Percentiles rank a stretch among this genome's conserved stretches.
phyloP scores from a whole-genome alignment of 2,113 vertebrate species.

The Lota lota region DNA sequence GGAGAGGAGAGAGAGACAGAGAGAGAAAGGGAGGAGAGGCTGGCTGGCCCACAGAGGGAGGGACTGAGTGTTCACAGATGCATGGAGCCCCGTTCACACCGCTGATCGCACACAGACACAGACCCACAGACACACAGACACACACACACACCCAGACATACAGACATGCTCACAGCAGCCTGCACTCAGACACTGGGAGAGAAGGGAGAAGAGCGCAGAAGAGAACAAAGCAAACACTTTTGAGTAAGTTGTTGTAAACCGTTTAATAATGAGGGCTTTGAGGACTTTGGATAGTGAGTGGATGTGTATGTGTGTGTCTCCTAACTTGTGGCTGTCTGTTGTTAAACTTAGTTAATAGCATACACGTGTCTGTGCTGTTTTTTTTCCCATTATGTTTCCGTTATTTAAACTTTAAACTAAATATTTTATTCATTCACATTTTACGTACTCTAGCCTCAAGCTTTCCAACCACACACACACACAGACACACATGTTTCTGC shows the following conservation, averaged over 20 bases:
- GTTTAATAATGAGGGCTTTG: neutral
- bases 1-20: conserved; percentile 30
- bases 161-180: conserved; percentile 1
- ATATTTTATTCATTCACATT: no score
- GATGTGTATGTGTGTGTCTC: neutral
- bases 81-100: conserved; percentile 71
- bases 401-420: no score
- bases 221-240: neutral
- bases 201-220: neutral
- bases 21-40: conserved; percentile 57
- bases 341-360: no score
- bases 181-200: neutral
- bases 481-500: conserved; percentile 29
- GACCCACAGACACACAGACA: conserved; percentile 1
- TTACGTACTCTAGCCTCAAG: no score
- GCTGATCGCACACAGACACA: conserved; percentile 55
- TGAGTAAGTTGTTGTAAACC: neutral
- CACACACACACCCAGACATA: conserved; percentile 2
- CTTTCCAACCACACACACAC: neutral
- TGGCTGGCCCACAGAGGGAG: conserved; percentile 50
- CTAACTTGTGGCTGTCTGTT: neutral
- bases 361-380: no score
- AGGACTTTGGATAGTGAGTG: neutral
- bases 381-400: no score
- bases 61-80: conserved; percentile 50